Conservation (phyloP, 2,113 vertebrate species). For the Gambusia holbrooki region DNA sequence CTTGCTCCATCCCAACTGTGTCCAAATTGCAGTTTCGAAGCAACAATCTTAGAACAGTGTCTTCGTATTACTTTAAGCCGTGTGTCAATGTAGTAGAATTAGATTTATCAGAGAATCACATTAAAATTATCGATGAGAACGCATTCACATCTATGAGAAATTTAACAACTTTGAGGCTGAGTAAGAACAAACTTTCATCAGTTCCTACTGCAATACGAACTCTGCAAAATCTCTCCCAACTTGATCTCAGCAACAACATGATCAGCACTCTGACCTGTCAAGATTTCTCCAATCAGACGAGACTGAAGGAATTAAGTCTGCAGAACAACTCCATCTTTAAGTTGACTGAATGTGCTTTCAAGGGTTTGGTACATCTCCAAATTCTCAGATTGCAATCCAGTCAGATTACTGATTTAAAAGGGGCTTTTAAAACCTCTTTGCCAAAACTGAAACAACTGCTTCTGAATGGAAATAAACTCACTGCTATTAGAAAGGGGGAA, state of each 20-base stretch:
- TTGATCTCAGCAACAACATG: conserved; percentile 74
- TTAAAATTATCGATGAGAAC: conserved; percentile 14
- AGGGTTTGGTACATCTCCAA: conserved; percentile 57
- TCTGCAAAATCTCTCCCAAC: conserved; percentile 45
- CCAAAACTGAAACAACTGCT: conserved; percentile 57
- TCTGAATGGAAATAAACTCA: conserved; percentile 68
- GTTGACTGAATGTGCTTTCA: conserved; percentile 65
- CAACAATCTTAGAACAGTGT: conserved; percentile 68
- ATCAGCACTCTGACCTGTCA: conserved; percentile 57
- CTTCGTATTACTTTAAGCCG: conserved; percentile 39
- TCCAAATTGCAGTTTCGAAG: conserved; percentile 56
- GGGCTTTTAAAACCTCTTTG: conserved; percentile 60
- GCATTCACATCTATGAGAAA: conserved; percentile 44
- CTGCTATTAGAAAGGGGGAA: accelerated
- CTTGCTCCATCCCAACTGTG: conserved; percentile 74
- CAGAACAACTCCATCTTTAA: conserved; percentile 58
- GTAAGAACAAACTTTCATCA: conserved; percentile 45
- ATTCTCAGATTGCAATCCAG: conserved; percentile 66
- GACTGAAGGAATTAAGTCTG: conserved; percentile 62
- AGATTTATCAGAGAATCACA: conserved; percentile 53
- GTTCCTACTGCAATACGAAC: conserved; percentile 52
- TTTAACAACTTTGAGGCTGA: conserved; percentile 55
- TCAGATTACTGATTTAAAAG: conserved; percentile 40
- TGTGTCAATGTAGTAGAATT: conserved; percentile 66
- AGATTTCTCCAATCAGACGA: conserved; percentile 66